Evolutionary conservation across 2,888 invertebrate species (phyloP).

Genomic region (Augiades crinisus): DNA sequence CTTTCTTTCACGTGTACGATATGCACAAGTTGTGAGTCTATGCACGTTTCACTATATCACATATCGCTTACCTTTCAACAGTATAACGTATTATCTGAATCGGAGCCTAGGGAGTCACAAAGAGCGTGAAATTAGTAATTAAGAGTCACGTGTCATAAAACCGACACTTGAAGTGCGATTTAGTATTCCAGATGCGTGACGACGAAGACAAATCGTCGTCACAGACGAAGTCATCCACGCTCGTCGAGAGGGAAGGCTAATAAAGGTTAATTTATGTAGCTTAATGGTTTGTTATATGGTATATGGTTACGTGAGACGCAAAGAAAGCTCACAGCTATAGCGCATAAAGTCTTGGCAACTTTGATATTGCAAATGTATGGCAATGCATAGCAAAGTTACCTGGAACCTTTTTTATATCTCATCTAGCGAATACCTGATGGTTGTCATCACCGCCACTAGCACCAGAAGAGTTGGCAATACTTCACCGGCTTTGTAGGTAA

Average conservation of each 20-base stretch:
- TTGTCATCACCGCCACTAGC: too few species aligned
- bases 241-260: background rate
- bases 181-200: constrained; percentile 12
- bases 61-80: background rate
- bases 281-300: constrained; percentile 3
- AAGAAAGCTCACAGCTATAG: too few species aligned
- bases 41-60: background rate
- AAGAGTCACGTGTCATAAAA: constrained; percentile 60
- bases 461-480: too few species aligned
- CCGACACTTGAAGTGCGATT: constrained; percentile 16
- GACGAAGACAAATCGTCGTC: constrained; percentile 12
- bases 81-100: constrained; percentile 33
- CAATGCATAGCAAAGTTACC: too few species aligned
- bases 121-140: constrained; percentile 75
- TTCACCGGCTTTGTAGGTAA: too few species aligned
- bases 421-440: too few species aligned
- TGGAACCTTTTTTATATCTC: too few species aligned
- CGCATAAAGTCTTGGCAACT: too few species aligned
- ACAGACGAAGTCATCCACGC: background rate
- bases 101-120: constrained; percentile 57
- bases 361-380: too few species aligned
- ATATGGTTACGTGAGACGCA: too few species aligned
- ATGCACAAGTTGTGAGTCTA: too few species aligned
- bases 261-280: background rate
- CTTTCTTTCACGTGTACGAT: too few species aligned